Percentiles rank a stretch among this genome's conserved stretches.
These are phyloP conservation scores for Stenodera caucasica DNA, from an alignment of 2,888 invertebrate genomes.

Conservation along the genomic window DNA sequence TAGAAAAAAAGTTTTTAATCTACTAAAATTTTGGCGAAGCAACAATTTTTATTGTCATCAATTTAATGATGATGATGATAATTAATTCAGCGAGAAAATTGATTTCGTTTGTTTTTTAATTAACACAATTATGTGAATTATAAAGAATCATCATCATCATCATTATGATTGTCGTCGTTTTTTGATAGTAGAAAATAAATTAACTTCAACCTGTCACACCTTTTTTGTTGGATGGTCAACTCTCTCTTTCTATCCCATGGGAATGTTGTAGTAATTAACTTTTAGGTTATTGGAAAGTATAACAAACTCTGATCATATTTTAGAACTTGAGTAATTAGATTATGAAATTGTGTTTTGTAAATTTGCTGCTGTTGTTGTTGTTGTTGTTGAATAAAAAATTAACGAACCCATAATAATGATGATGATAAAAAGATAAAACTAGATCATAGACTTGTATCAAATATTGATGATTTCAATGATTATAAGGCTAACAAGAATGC, in stretches of 20 bases:
- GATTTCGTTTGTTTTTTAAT: not conserved
- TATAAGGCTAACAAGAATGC: constrained; percentile 34
- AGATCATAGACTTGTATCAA: constrained; percentile 15
- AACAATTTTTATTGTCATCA: too few relatives aligned
- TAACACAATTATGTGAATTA: not conserved
- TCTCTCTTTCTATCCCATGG: not conserved
- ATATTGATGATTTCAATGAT: constrained; percentile 39
- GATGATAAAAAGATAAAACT: not conserved
- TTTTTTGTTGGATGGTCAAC: not conserved
- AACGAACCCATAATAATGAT: not conserved
- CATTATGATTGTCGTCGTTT: not conserved
- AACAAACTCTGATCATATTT: not conserved
- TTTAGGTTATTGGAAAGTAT: constrained; percentile 2
- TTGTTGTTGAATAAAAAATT: constrained; percentile 12
- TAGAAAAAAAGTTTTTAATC: constrained; percentile 11
- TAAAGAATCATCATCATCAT: not conserved
- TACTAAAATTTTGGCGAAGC: constrained; percentile 1
- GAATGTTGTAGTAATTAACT: not conserved
- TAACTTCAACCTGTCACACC: constrained; percentile 1
- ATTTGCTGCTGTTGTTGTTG: too few relatives aligned
- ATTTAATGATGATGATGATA: too few relatives aligned
- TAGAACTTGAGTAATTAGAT: not conserved
- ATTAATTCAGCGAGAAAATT: constrained; percentile 8
- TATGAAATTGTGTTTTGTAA: constrained; percentile 1
- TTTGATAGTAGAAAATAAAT: not conserved